Percentiles rank a stretch among this genome's conserved stretches.
Conservation (phyloP, 2,797 vertebrate species). For the Dendrocincla fuliginosa region DNA sequence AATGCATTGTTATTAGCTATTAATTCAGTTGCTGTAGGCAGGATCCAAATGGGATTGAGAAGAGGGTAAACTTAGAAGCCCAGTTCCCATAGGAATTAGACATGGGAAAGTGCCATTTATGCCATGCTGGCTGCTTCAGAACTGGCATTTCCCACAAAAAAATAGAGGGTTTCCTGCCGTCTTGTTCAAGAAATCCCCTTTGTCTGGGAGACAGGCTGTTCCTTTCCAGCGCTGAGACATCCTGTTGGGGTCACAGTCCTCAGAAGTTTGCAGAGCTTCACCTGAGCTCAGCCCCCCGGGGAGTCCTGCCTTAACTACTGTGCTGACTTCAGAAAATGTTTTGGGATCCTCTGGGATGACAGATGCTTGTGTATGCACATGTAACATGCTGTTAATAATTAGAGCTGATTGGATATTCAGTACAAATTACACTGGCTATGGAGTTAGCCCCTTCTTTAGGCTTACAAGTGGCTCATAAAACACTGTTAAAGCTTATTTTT, state of each 20-base stretch:
- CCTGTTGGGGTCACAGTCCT: neutral
- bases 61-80: neutral
- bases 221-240: neutral
- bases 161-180: neutral
- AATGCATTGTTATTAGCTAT: neutral
- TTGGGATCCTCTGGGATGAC: constrained; percentile 53
- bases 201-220: neutral
- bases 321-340: constrained; percentile 1
- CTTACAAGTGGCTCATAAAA: constrained; percentile 51
- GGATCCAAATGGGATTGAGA: neutral
- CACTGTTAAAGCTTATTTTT: constrained; percentile 53
- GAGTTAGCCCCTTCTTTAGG: constrained; percentile 51
- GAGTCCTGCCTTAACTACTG: neutral
- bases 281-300: neutral
- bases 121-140: neutral
- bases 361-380: constrained; percentile 63
- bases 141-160: neutral
- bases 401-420: constrained; percentile 62
- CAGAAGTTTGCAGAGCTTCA: neutral
- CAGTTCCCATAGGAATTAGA: neutral
- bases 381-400: constrained; percentile 62
- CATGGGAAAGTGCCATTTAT: neutral
- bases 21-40: neutral
- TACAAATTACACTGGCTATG: constrained; percentile 60
- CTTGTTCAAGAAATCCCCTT: neutral